Evolutionary conservation across 92 coral and sea anemone species (phyloP), one percentile per base, ranked within the genome.

Genomic region (Virgularia gustaviana): DNA sequence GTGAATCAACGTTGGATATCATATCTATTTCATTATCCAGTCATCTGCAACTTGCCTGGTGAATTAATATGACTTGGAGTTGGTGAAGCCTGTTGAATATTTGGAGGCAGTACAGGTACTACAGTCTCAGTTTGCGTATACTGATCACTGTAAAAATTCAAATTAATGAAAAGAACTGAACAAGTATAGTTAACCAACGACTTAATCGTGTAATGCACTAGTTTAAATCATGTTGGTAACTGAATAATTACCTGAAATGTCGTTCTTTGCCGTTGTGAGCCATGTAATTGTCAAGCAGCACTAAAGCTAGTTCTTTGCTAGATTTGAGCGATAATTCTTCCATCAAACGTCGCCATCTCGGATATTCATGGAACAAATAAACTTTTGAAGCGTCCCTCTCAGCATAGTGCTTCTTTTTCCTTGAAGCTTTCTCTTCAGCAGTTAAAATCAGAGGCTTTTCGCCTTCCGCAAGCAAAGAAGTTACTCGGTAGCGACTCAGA

Each of bases 271-370:
- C n/a, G n/a, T n/a, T n/a, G n/a, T n/a, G 57, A 51, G 55, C 55
- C 55, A 47, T 47, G 9, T 49, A 54, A 45, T 70, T 24, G 62
- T 70, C 75, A 22, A 31, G 37, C 7, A 71, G 57, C 27, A 71
- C 37, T 41, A 41, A 19, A 1, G 76, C 76, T 5, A 71, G 65
- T 2, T 71, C 76, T 51, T 53, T 71, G 76, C 53, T 63, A 30
- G 8, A 29, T 45, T 57, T 32, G n/a, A 71, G 37, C 47, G 31
- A 12, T 29, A 71, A 71, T 2, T 52, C 59, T 1, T 71, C 43
- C 18, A 57, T 54, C 35, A 70, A 13, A 36, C 11, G 13, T 3
- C 75, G 75, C 75, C 75, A 70, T 6, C 63, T 36, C 41, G 52
- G 11, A 19, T 45, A 49, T 36, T 23, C 4, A 16, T 49, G 58